Evolutionary conservation across 1,140 invertebrate genomes (phyloP).

Genomic region (Solen grandis): DNA sequence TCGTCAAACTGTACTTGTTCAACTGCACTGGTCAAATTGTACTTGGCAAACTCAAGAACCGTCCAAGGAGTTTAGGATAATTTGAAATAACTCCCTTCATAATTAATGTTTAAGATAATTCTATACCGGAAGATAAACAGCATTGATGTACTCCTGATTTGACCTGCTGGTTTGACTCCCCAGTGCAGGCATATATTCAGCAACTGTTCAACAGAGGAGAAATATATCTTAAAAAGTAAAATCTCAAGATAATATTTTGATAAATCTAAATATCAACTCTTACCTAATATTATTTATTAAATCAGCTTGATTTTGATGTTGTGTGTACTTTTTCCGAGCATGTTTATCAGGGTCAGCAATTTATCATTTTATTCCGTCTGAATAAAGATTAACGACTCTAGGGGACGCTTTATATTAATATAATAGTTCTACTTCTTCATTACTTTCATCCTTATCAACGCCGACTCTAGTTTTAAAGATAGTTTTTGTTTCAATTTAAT

Average conservation of each 20-base stretch:
- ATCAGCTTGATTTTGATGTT: not conserved
- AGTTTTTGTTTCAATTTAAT: no score
- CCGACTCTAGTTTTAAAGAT: no score
- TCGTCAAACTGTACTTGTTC: no score
- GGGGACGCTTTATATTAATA: no score
- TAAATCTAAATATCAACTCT: not conserved
- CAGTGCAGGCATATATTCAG: conserved; percentile 10
- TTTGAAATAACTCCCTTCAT: no score
- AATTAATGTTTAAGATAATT: not conserved
- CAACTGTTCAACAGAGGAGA: not conserved
- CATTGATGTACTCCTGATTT: not conserved
- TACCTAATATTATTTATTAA: not conserved
- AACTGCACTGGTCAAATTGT: no score
- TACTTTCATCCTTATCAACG: no score
- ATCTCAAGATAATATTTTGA: not conserved
- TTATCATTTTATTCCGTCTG: not conserved
- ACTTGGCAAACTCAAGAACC: no score
- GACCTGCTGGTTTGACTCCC: no score
- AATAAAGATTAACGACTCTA: not conserved
- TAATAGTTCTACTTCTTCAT: no score
- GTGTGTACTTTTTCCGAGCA: not conserved
- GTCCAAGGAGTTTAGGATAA: no score
- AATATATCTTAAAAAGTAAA: not conserved
- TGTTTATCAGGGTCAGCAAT: not conserved
- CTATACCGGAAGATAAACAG: conserved; percentile 22